Evolutionary conservation across 2,888 invertebrate species (phyloP), one percentile per base, ranked within the genome.

Genomic region (Thymelicus sylvestris): DNA sequence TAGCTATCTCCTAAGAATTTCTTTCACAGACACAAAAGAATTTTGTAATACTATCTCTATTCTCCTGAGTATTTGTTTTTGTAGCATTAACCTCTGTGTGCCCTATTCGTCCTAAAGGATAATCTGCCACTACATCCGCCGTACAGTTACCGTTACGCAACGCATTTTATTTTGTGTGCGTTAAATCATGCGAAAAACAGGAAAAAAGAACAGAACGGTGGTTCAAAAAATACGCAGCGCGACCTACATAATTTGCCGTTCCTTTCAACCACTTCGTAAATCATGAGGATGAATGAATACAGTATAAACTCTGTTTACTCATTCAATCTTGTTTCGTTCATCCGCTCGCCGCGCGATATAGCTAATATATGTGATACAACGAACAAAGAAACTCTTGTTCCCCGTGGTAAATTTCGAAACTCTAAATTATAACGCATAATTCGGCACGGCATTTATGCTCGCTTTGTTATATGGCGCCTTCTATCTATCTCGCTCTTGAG

Each of bases 401-500:
- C 24, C 8, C 6, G 15, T 50, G 52, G 50, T 41, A 52, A 67
- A 67, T 67, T 19, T 52, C 13, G 50, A 15, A 59, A 60, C 12
- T 66, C 47, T n/a, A 55, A 63, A 68, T 68, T 68, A 63, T 63
- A 68, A 68, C 63, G 47, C 62, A 38, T 55, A 68, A 57, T 62
- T 68, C 52, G 38, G 55, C 15, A n/a, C 24, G 24, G n/a, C 19
- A 24, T 62, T 71, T 66, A 67, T 73, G 64, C 59, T 60, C 67
- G 55, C 69, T 68, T 72, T 70, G 72, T 66, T 71, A 66, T 71
- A 66, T 60, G 71, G 64, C 65, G 62, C 59, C 59, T 48, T 44
- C 44, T 50, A 52, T 50, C 52, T 62, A 71, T 65, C 67, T 63
- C 73, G 75, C 71, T 75, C 71, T 24, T 67, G 70, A 72, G 67